A percentile compares a stretch with the other conserved stretches of the same genome.
These are phyloP conservation scores for Gasterosteus nipponicus DNA, from an alignment of 2,113 vertebrate species.

Conservation along the genomic window DNA sequence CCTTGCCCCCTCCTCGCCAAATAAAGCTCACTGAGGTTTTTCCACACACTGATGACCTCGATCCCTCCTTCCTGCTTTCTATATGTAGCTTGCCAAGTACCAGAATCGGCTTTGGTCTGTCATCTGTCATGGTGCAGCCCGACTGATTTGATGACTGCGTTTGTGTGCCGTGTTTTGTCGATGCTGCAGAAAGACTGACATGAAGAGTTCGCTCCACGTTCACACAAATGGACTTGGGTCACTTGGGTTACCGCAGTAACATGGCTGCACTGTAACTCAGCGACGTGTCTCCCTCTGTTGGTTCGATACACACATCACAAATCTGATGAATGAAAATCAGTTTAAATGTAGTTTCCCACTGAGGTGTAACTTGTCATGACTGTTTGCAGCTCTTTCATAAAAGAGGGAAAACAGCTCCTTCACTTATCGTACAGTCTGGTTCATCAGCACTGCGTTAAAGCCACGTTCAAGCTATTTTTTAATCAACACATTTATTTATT, in stretches of 20 bases:
- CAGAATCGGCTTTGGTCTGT: neutral
- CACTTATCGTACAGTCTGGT: neutral
- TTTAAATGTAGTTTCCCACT: neutral
- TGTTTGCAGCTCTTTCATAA: neutral
- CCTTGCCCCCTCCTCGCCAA: neutral
- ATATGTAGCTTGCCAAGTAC: neutral
- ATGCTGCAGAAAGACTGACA: neutral
- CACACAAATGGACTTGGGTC: constrained; percentile 15
- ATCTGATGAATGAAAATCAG: neutral
- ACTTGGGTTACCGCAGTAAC: neutral
- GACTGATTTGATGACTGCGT: neutral
- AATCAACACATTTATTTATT: neutral
- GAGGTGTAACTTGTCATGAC: neutral
- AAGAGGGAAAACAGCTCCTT: neutral
- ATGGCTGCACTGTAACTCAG: neutral
- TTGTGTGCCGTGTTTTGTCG: neutral
- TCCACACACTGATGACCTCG: constrained; percentile 28
- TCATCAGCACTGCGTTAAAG: neutral
- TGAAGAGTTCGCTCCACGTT: constrained; percentile 5
- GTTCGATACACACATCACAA: neutral
- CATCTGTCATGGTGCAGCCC: neutral
- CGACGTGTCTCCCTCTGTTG: constrained; percentile 58
- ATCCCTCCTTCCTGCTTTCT: constrained; percentile 7
- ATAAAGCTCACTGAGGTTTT: constrained; percentile 43
- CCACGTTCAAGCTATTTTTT: neutral